Conservation (phyloP, 2,888 invertebrate genomes). For the Epinotia bilunana region DNA sequence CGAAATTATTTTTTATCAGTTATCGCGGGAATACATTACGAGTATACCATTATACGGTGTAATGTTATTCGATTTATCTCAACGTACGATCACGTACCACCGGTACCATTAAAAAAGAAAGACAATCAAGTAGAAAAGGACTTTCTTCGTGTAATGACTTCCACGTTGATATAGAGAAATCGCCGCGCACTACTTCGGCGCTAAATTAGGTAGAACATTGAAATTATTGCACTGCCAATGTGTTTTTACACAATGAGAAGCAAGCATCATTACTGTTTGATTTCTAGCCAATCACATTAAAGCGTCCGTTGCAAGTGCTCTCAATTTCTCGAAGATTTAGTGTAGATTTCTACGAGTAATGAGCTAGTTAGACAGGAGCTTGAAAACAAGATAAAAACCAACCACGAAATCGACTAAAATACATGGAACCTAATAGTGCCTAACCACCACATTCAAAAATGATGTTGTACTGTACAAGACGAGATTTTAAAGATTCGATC, state of each 20-base stretch:
- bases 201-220: slow-evolving; percentile 43
- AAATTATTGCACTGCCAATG: slow-evolving; percentile 33
- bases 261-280: slow-evolving; percentile 20
- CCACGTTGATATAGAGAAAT: slow-evolving; percentile 41
- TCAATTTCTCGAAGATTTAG: not conserved
- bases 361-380: not conserved
- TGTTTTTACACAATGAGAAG: slow-evolving; percentile 18
- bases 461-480: too few relatives aligned
- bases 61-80: slow-evolving; percentile 43
- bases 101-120: slow-evolving; percentile 37
- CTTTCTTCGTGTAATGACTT: slow-evolving; percentile 44
- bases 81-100: slow-evolving; percentile 35
- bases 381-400: not conserved
- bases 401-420: not conserved
- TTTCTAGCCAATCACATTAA: slow-evolving; percentile 12
- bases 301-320: not conserved
- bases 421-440: too few relatives aligned
- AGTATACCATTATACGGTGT: slow-evolving; percentile 29
- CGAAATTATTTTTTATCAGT: slow-evolving; percentile 24
- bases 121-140: slow-evolving; percentile 45
- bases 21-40: slow-evolving; percentile 33
- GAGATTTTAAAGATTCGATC: too few relatives aligned
- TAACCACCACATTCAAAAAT: too few relatives aligned
- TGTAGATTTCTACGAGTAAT: not conserved
- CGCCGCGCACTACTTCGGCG: slow-evolving; percentile 40